Percentiles rank a stretch among this genome's conserved stretches.
These are phyloP conservation scores for Sphaeridia pumilis DNA, from an alignment of 2,888 invertebrate genomes.

Conservation along the genomic window DNA sequence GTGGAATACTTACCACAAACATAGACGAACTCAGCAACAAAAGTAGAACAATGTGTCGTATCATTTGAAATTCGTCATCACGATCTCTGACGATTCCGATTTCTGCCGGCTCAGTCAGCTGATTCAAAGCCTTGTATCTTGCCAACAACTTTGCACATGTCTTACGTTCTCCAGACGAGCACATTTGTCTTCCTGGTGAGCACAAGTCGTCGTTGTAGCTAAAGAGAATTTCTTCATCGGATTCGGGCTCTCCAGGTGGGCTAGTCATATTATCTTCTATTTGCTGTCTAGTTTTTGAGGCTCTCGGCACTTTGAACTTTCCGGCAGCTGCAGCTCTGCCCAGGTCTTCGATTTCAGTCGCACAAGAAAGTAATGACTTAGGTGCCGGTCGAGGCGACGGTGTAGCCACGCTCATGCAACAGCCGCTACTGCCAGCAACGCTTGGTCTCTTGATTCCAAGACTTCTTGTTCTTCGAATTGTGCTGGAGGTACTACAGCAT, in stretches of 20 bases:
- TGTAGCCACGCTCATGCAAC: slow-evolving; percentile 4
- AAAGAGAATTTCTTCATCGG: slow-evolving; percentile 43
- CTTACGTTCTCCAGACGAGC: slow-evolving; percentile 27
- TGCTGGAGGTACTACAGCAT: neutral
- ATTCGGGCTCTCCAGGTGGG: slow-evolving; percentile 41
- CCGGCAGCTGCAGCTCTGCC: slow-evolving; percentile 4
- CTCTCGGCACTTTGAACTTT: neutral
- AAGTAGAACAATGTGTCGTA: slow-evolving; percentile 69
- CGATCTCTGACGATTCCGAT: slow-evolving; percentile 37
- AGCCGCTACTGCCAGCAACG: neutral
- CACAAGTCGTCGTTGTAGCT: slow-evolving; percentile 34
- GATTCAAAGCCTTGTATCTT: slow-evolving; percentile 34
- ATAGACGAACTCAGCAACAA: slow-evolving; percentile 69
- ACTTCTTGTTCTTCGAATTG: no score
- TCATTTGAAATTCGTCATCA: slow-evolving; percentile 48
- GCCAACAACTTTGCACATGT: slow-evolving; percentile 36
- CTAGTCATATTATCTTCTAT: slow-evolving; percentile 3
- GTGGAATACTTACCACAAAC: slow-evolving; percentile 65
- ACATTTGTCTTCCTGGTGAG: slow-evolving; percentile 30
- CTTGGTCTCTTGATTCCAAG: no score
- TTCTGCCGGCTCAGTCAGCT: slow-evolving; percentile 37
- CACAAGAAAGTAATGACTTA: slow-evolving; percentile 16
- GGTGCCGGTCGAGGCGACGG: slow-evolving; percentile 8
- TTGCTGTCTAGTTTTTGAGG: slow-evolving; percentile 7
- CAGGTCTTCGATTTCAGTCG: slow-evolving; percentile 33